phyloP scores from a whole-genome alignment of 1,140 invertebrate genomes.

The Druon quercuslanigerum region DNA sequence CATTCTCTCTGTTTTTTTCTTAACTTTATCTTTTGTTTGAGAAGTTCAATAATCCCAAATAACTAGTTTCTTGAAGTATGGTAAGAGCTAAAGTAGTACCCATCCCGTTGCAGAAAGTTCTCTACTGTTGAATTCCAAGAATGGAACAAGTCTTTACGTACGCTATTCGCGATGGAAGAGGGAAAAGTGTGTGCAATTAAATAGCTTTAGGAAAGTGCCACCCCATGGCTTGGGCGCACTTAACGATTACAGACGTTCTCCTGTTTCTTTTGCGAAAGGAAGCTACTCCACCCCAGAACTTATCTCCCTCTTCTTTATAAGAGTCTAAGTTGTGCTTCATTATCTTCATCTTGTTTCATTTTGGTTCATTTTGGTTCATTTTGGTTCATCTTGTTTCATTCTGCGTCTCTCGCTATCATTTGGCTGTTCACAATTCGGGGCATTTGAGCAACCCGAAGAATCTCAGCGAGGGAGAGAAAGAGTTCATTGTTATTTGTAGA shows the following conservation, averaged over 20 bases:
- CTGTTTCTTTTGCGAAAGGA: slow-evolving; percentile 1
- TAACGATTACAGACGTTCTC: slow-evolving; percentile 48
- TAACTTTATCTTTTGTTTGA: no score
- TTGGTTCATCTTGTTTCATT: not conserved
- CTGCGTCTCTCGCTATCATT: slow-evolving; percentile 13
- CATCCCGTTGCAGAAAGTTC: slow-evolving; percentile 9
- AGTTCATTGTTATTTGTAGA: no score
- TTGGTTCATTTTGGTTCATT: no score
- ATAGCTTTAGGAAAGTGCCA: slow-evolving; percentile 40
- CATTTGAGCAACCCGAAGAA: no score
- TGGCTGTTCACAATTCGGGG: no score
- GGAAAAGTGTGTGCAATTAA: slow-evolving; percentile 54
- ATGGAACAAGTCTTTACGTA: slow-evolving; percentile 21
- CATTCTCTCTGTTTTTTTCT: no score
- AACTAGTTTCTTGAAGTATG: no score
- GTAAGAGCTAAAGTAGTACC: not conserved
- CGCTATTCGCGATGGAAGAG: slow-evolving; percentile 25
- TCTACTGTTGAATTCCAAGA: not conserved
- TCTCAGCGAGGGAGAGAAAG: no score
- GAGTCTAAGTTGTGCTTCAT: slow-evolving; percentile 33
- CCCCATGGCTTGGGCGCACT: slow-evolving; percentile 33
- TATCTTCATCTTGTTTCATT: slow-evolving; percentile 45
- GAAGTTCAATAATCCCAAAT: no score
- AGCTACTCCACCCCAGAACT: slow-evolving; percentile 24
- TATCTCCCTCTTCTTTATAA: not conserved